Evolutionary conservation across 1,140 invertebrate species (phyloP), one percentile per base, ranked within the genome.

Genomic region (Drosophila tani): DNA sequence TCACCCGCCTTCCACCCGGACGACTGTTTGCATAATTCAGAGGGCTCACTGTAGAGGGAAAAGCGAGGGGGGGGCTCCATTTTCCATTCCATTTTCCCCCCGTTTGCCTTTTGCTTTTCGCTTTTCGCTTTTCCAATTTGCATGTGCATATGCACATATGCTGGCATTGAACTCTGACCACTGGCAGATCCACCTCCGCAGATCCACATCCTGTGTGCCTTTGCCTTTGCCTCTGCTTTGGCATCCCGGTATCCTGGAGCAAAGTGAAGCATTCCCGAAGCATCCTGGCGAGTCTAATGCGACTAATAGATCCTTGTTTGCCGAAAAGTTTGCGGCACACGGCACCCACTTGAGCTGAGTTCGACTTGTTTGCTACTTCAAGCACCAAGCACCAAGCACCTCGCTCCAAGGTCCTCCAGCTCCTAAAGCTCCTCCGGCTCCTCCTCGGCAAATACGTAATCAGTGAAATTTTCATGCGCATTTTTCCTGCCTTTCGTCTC

Each of bases 291-390:
- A 71, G 71, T 88, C 77, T 82, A 84, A 84, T 85, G 81, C 71
- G 81, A 69, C 85, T 90, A 90, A 90, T 90, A 90, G 71, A 90
- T 77, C 65, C 70, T 64, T 90, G 81, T 90, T 90, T 90, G 81
- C 71, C 59, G 53, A 76, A 75, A 74, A 80, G 69, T 74, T 74
- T 73, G 55, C 56, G 68, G 29, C 69, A 59, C 66, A 40, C 56
- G 55, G 29, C 67, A 59, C 69, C 45, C 69, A 50, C 69, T 73
- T 56, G 53, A n/a, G 53, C 35, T 24, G 53, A 56, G 53, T 56
- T 41, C 38, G 35, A 19, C 51, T 70, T 59, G 69, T 59, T 73
- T 71, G 69, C 46, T 50, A 40, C 57, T 66, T 19, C 17, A 40
- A 11, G 62, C 21, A n/a, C 14, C 17, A 40, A 11, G 62, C 21